phyloP scores from a whole-genome alignment of 1,140 invertebrate species.

The Mycetomoellerius zeteki region DNA sequence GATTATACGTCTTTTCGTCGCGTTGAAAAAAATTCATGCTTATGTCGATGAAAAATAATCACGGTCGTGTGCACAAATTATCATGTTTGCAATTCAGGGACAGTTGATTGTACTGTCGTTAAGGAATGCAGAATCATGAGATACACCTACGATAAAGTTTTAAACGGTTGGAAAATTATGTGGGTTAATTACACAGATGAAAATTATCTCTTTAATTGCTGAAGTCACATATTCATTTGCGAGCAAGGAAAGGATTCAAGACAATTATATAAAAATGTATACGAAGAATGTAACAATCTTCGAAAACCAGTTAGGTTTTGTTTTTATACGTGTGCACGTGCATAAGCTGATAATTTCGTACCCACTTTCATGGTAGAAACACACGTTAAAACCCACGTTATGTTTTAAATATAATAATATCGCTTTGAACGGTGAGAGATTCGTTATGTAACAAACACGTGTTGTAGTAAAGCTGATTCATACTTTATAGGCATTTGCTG shows the following conservation, averaged over 20 bases:
- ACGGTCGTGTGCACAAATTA: constrained; percentile 6
- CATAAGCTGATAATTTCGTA: constrained; percentile 19
- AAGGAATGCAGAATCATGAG: not conserved
- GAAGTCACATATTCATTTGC: not conserved
- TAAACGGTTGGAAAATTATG: not conserved
- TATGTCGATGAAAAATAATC: constrained; percentile 28
- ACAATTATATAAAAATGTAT: not conserved
- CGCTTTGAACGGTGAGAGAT: constrained; percentile 19
- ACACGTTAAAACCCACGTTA: not conserved
- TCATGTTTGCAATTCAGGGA: constrained; percentile 26
- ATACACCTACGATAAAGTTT: constrained; percentile 6
- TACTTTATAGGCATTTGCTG: constrained; percentile 69
- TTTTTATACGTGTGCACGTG: not conserved
- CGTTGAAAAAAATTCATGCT: constrained; percentile 8
- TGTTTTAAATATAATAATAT: constrained; percentile 8
- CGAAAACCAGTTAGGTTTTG: not conserved
- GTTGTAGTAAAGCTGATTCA: constrained; percentile 73
- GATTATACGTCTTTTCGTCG: constrained; percentile 32
- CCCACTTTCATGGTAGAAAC: not conserved
- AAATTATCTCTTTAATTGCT: constrained; percentile 15
- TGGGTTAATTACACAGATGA: not conserved
- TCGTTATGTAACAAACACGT: constrained; percentile 47
- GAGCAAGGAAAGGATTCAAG: not conserved
- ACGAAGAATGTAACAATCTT: not conserved
- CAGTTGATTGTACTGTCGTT: constrained; percentile 21